Base-by-base conservation (phyloP, 2,113 vertebrate genomes). In the Callorhinus ursinus region DNA sequence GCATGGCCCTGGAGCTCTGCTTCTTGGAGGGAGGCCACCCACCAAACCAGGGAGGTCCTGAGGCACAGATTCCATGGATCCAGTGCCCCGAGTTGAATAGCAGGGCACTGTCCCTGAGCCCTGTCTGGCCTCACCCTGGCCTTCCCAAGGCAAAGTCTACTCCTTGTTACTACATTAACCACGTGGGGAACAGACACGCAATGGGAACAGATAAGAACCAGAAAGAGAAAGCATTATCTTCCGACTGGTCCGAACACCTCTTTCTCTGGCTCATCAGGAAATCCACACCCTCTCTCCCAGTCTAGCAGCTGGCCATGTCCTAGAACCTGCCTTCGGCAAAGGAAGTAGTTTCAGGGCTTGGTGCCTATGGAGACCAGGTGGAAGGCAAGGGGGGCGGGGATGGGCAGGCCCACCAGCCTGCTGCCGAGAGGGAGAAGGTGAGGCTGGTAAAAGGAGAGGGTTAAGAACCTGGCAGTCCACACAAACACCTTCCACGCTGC, bases 381-480 rank as follows among this genome's bases (percentile, higher is more conserved):
- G 39, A 53, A 59, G 36, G 74, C 2, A 0, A 14, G 31, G 1
- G 13, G 51, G 1, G 67, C 33, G 0, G 1, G 57, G 61, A 7
- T 19, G 26, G 42, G 7, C 3, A n/a, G 21, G 36, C 77, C 96
- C 59, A 7, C 59, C 2, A 18, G 49, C 67, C 74, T 1, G 36
- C 26, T 28, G 88, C 28, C 7, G 4, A 0, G 28, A 63, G 4
- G 39, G 39, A 19, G 1, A 42, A 24, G 18, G n/a, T 0, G 31
- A 59, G 63, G 28, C 5, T 5, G 61, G 69, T 24, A 93, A n/a
- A 12, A 49, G 39, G 94, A 98, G 90, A 98, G 97, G 96, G 97
- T 97, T 98, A 98, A 98, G 97, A 59, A 72, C 21, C 93, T 12
- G 11, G 80, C 82, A 53, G 88, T 16, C 87, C 63, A 31, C 94